A percentile compares a stretch with the other conserved stretches of the same genome.
phyloP scores from a whole-genome alignment of 1,140 invertebrate species.

The Drosophila prosaltans region DNA sequence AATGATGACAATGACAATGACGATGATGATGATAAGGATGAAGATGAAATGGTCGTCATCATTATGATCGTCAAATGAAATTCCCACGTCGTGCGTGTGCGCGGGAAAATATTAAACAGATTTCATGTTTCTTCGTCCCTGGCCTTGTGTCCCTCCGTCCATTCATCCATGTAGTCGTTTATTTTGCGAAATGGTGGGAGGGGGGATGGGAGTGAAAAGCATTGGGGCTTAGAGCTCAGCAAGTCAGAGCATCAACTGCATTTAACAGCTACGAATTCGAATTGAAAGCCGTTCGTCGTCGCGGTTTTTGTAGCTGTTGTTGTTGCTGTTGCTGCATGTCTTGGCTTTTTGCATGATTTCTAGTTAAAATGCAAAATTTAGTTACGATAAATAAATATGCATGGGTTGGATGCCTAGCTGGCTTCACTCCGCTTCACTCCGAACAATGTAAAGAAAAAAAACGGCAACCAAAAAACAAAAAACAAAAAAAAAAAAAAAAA shows the following conservation, averaged over 20 bases:
- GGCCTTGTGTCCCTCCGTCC: slow-evolving; percentile 18
- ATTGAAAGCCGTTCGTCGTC: slow-evolving; percentile 74
- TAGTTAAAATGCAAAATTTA: slow-evolving; percentile 78
- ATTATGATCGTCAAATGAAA: slow-evolving; percentile 49
- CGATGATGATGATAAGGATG: not conserved
- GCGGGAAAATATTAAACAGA: slow-evolving; percentile 77
- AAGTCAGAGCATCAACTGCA: slow-evolving; percentile 58
- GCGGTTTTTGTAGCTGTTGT: slow-evolving; percentile 36
- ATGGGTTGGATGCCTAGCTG: slow-evolving; percentile 52
- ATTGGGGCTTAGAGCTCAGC: slow-evolving; percentile 29
- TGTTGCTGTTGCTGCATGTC: slow-evolving; percentile 51
- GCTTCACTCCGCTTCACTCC: not conserved
- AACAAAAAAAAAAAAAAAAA: too few relatives aligned
- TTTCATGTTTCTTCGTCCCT: slow-evolving; percentile 43
- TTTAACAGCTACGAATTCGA: slow-evolving; percentile 71
- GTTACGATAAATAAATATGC: slow-evolving; percentile 80
- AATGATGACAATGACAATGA: not conserved
- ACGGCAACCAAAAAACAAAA: slow-evolving; percentile 43
- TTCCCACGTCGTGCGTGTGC: slow-evolving; percentile 76
- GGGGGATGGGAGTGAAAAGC: slow-evolving; percentile 1
- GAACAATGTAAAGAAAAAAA: slow-evolving; percentile 70
- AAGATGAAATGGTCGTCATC: not conserved
- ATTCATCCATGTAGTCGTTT: not conserved
- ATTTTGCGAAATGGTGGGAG: not conserved
- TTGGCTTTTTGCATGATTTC: slow-evolving; percentile 76